These are phyloP conservation scores for Ceratina australensis DNA, from an alignment of 1,140 invertebrate genomes.

Conservation along the genomic window DNA sequence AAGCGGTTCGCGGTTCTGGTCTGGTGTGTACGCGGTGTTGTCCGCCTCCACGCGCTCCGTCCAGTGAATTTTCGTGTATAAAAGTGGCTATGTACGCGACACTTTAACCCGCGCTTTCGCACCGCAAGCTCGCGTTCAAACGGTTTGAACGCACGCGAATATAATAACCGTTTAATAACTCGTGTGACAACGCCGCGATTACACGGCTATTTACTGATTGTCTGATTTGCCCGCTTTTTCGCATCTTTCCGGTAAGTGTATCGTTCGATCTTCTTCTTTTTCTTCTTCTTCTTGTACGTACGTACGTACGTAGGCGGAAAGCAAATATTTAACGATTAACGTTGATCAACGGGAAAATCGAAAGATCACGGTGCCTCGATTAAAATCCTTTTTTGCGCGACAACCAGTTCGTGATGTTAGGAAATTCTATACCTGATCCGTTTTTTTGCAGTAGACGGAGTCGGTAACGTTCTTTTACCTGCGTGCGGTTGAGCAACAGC, in stretches of 20 bases:
- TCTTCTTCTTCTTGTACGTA: too few relatives aligned
- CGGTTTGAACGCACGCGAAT: not conserved
- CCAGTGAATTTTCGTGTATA: not conserved
- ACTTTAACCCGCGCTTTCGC: constrained; percentile 17
- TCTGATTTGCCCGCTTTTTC: not conserved
- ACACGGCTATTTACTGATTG: too few relatives aligned
- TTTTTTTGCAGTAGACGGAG: too few relatives aligned
- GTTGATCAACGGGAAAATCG: too few relatives aligned
- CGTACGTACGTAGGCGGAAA: too few relatives aligned
- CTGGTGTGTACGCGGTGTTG: not conserved
- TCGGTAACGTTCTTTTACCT: not conserved
- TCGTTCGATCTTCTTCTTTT: not conserved
- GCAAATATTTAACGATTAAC: too few relatives aligned
- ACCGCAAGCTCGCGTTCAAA: not conserved
- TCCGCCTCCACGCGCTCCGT: not conserved
- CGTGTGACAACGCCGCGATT: not conserved
- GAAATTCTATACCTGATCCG: too few relatives aligned
- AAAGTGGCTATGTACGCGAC: not conserved
- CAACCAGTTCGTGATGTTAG: too few relatives aligned
- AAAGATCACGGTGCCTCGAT: too few relatives aligned
- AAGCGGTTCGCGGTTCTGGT: constrained; percentile 5
- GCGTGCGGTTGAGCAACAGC: not conserved
- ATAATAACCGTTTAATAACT: not conserved
- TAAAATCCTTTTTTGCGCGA: too few relatives aligned
- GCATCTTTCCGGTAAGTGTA: constrained; percentile 3